Evolutionary conservation across 2,113 vertebrate species (phyloP), one percentile per base, ranked within the genome.

Genomic region (Oryzias celebensis): DNA sequence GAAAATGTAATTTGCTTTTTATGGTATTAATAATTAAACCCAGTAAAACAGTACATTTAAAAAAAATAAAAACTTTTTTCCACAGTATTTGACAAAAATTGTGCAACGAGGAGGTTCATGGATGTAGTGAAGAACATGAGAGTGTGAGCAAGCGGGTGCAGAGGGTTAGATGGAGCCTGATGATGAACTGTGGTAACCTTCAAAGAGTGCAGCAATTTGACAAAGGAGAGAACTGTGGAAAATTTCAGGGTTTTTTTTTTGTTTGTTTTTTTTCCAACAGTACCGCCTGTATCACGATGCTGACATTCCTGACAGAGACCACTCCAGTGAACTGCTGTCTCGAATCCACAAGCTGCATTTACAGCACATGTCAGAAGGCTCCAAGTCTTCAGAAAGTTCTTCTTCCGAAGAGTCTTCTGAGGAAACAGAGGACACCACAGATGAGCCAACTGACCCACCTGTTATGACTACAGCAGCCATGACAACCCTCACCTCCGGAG

Each of bases 301-400:
- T 1, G 72, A 80, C 61, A 79, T 77, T 24, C 0, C 26, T 1
- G 77, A 72, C 17, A 41, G 3, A 0, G 13, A 47, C 26, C 3
- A 2, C 26, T 26, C 0, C 36, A 10, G 10, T 36, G 26, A 13
- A 42, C 16, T 5, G 51, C 42, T 14, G 17, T 4, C 15, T 0
- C 1, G 14, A 5, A 3, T 45, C 1, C 1, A 4, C 12, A 12
- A 2, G 36, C 4, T 7, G 36, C 8, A 36, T 42, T 31, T 15
- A 14, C 52, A 12, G 5, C 47, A 18, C 0, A 22, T 16, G n/a
- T 1, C 15, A 0, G 1, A 28, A 4, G 46, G 51, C 18, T 74
- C 62, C 1, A 66, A 77, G 5, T 71, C 70, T 12, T 80, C 77
- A 18, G 65, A 75, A 4, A 78, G 64, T 3, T 20, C 23, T 3